A percentile compares a stretch with the other conserved stretches of the same genome.
Conservation (phyloP, 2,888 invertebrate genomes). For the Boloria selene region DNA sequence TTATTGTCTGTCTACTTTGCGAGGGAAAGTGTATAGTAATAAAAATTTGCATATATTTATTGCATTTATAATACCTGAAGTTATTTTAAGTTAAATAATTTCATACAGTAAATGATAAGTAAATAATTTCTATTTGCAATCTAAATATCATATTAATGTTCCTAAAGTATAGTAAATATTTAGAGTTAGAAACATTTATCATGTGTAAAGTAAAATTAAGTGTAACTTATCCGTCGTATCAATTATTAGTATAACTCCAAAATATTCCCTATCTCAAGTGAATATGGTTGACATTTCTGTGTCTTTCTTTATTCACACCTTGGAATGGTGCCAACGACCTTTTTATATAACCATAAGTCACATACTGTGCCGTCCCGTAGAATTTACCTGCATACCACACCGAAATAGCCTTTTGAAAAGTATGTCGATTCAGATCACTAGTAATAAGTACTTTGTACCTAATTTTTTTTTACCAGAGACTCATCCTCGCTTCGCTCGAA, state of each 20-base stretch:
- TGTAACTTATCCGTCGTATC: slow-evolving; percentile 15
- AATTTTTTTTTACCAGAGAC: no score
- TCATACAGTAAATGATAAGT: no score
- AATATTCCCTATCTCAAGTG: slow-evolving; percentile 5
- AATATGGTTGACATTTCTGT: slow-evolving; percentile 15
- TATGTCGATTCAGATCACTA: slow-evolving; percentile 8
- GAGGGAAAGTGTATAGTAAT: no score
- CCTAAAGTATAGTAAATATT: slow-evolving; percentile 4
- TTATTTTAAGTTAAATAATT: no score
- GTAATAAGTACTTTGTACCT: neutral
- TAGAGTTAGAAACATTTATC: slow-evolving; percentile 13
- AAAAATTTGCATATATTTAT: no score
- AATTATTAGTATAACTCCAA: neutral
- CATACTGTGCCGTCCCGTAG: slow-evolving; percentile 28
- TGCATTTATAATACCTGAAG: no score
- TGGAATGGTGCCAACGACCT: slow-evolving; percentile 61
- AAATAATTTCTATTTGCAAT: no score
- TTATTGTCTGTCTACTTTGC: no score
- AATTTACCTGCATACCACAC: slow-evolving; percentile 26
- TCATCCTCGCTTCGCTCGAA: no score
- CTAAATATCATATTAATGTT: neutral
- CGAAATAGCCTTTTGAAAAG: slow-evolving; percentile 13
- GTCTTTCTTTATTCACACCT: slow-evolving; percentile 35
- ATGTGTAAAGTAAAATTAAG: slow-evolving; percentile 21
- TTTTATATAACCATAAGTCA: slow-evolving; percentile 34